Evolutionary conservation across 2,888 invertebrate species (phyloP), one percentile per base, ranked within the genome.

Genomic region (Acleris laterana): DNA sequence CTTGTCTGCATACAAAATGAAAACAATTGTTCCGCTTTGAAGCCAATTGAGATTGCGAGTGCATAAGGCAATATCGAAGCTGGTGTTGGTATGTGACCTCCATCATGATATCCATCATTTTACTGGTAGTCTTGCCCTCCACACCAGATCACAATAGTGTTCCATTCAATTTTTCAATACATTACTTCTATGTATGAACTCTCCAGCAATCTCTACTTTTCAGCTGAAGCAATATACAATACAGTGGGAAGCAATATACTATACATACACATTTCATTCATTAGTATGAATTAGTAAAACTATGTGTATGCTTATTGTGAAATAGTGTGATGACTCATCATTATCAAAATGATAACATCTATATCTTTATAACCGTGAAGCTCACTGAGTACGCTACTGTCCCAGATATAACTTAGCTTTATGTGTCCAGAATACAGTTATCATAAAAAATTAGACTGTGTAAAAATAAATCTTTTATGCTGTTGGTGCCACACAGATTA

Each of bases 281-380:
- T 16, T 16, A 17, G 7, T 46, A 46, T 3, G 2, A 46, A 17
- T 46, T 48, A 20, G 49, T 20, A 22, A 19, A 49, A 13, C 9
- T 55, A 42, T 64, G 20, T 42, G 38, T 25, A 19, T 22, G 48
- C 5, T 53, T 49, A 13, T 65, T 49, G 49, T 60, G 55, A 55
- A 55, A 65, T 48, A 32, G 32, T 65, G 50, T 49, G 22, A 51
- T 63, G 64, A 55, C 48, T 53, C 53, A 65, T 42, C 20, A 17
- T 50, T 56, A 61, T 64, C 60, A 17, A 16, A 25, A 56, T 46
- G 65, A 61, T 61, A 60, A 60, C 28, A 61, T 65, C 65, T 61
- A 65, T 42, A 32, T 28, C 28, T 13, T 1, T 46, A 46, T 53
- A 25, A 64, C n/a, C 44, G 60, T 50, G 28, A 44, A 49, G 48